Base-by-base conservation (phyloP, 35 echinoderm and acorn worm genomes). In the Acanthaster planci region DNA sequence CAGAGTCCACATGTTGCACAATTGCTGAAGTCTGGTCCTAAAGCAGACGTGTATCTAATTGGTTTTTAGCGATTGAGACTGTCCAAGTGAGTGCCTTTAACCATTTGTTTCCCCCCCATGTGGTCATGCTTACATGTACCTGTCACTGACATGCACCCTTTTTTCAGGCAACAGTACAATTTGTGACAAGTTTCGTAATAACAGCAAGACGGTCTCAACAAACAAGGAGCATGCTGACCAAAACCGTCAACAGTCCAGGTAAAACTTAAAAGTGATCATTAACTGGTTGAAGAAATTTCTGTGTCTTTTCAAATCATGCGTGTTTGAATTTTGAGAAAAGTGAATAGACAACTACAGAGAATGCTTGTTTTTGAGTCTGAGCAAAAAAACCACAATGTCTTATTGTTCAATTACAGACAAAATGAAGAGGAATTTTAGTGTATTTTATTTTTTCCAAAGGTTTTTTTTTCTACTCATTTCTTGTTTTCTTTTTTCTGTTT, bases 101-200 rank as follows among this genome's bases (percentile, higher is more conserved):
- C n/a, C n/a, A n/a, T n/a, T n/a, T n/a, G n/a, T n/a, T n/a, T n/a
- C n/a, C n/a, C n/a, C n/a, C n/a, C n/a, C n/a, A n/a, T n/a, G n/a
- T n/a, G n/a, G n/a, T n/a, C n/a, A n/a, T 47, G 4, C 42, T 47
- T 47, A 6, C 42, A 12, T 47, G 4, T 47, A 6, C 12, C 4
- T 47, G 4, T 47, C 42, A 47, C 42, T 47, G 42, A 47, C 42
- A 6, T 47, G 4, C 12, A 6, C 42, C 42, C 12, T 47, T 47
- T 72, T 72, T 72, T 31, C 64, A 72, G 64, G 64, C 14, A 72
- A 72, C 64, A 72, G 64, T 34, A 72, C 64, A 26, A 72, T 72
- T 72, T 72, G 64, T 29, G 64, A 72, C 26, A 72, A 72, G 64
- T 72, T 72, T 72, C 64, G 64, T 72, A 72, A 72, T 9, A 72